phyloP scores from a whole-genome alignment of 2,113 vertebrate genomes.

The Thinocorus orbignyianus region DNA sequence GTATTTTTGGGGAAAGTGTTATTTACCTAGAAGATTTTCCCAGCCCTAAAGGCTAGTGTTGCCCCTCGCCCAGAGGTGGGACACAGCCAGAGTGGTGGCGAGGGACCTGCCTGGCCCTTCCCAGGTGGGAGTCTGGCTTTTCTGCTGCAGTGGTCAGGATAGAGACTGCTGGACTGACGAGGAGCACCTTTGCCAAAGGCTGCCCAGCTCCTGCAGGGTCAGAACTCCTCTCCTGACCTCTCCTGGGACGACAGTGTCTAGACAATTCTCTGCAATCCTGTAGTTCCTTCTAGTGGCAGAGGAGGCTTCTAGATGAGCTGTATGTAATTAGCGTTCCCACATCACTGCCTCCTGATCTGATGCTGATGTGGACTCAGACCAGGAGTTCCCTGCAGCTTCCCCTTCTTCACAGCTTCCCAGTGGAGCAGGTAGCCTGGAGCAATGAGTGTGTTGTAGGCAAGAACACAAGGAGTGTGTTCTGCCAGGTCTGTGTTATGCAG shows the following conservation, averaged over 20 bases:
- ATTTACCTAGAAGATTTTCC: not conserved
- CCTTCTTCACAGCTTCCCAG: not conserved
- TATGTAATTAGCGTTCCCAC: not conserved
- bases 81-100: not conserved
- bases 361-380: not conserved
- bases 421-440: not conserved
- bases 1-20: not conserved
- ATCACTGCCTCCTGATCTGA: not conserved
- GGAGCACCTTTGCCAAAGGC: not conserved
- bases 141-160: not conserved
- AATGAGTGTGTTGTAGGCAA: not conserved
- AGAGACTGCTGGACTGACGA: not conserved
- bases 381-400: not conserved
- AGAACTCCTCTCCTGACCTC: not conserved
- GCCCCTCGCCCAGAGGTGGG: not conserved
- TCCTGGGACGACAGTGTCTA: not conserved
- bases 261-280: not conserved
- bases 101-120: not conserved
- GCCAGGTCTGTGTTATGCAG: not conserved
- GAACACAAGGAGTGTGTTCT: not conserved
- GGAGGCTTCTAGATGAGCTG: not conserved
- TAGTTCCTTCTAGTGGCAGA: not conserved
- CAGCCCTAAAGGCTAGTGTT: not conserved
- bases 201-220: not conserved
- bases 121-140: not conserved